phyloP scores from a whole-genome alignment of 2,113 vertebrate genomes.

The Gasterosteus aculeatus region DNA sequence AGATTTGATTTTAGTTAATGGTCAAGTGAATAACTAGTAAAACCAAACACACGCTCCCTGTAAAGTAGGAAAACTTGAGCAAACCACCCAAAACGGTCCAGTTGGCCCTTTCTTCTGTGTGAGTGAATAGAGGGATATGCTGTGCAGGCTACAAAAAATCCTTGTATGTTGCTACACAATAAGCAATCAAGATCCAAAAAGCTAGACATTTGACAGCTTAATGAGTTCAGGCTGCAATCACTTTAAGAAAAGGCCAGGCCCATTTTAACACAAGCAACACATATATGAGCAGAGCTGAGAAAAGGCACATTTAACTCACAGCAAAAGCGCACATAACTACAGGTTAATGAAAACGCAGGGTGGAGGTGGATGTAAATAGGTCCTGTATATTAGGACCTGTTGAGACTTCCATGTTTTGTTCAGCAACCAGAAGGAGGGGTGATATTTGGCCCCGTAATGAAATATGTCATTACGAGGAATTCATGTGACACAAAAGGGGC shows the following conservation, averaged over 20 bases:
- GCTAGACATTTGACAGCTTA: constrained; percentile 75
- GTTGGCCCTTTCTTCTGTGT: constrained; percentile 22
- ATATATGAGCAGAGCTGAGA: constrained; percentile 55
- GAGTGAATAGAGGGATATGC: constrained; percentile 38
- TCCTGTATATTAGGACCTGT: constrained; percentile 80
- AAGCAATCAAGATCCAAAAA: constrained; percentile 75
- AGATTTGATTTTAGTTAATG: not conserved
- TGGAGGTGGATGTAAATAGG: constrained; percentile 72
- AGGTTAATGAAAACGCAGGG: constrained; percentile 76
- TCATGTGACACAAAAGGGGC: constrained; percentile 98
- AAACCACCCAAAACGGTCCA: constrained; percentile 18
- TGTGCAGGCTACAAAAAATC: constrained; percentile 45
- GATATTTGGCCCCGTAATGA: constrained; percentile 99
- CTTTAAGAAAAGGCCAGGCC: constrained; percentile 65
- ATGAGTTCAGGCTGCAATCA: constrained; percentile 77
- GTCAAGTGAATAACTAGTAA: not conserved
- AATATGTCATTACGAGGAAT: constrained; percentile 99
- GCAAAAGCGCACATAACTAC: constrained; percentile 85
- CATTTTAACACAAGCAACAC: constrained; percentile 64
- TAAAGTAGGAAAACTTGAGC: constrained; percentile 26
- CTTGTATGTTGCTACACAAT: constrained; percentile 76
- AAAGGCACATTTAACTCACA: constrained; percentile 76
- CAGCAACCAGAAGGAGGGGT: constrained; percentile 81
- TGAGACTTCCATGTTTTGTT: constrained; percentile 88
- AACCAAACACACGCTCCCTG: not conserved